phyloP scores from a whole-genome alignment of 2,797 vertebrate species.

The Fringilla coelebs region DNA sequence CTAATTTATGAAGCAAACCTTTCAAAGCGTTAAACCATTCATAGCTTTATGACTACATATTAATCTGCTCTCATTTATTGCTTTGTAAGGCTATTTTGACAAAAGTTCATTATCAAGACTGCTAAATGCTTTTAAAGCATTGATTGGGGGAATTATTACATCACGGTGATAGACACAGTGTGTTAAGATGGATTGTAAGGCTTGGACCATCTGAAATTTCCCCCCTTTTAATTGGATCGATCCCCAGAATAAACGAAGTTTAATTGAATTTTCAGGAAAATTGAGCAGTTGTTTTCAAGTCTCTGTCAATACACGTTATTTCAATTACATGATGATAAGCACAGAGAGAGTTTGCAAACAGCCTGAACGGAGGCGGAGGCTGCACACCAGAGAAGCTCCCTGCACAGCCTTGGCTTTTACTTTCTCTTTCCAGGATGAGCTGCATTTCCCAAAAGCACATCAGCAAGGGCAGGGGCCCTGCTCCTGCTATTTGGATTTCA shows the following conservation, averaged over 20 bases:
- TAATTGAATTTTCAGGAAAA: slow-evolving; percentile 97
- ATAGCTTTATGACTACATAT: slow-evolving; percentile 85
- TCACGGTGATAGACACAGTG: slow-evolving; percentile 78
- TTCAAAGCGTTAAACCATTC: slow-evolving; percentile 71
- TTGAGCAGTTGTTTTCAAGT: slow-evolving; percentile 95
- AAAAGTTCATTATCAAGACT: slow-evolving; percentile 91
- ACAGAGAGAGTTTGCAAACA: slow-evolving; percentile 71
- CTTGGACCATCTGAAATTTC: slow-evolving; percentile 78
- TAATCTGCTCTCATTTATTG: slow-evolving; percentile 89
- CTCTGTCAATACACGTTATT: slow-evolving; percentile 93
- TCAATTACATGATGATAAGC: slow-evolving; percentile 90
- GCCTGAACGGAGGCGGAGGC: neutral
- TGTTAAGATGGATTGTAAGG: slow-evolving; percentile 87
- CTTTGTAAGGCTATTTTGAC: slow-evolving; percentile 89
- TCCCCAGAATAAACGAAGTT: slow-evolving; percentile 95
- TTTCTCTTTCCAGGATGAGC: slow-evolving; percentile 40
- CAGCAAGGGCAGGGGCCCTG: neutral
- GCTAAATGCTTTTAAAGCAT: slow-evolving; percentile 98
- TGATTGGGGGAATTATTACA: slow-evolving; percentile 95
- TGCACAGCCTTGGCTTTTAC: neutral
- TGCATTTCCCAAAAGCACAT: slow-evolving; percentile 55
- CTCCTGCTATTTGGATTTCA: neutral
- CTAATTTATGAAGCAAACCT: slow-evolving; percentile 56
- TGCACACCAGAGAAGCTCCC: slow-evolving; percentile 9
- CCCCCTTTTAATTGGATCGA: slow-evolving; percentile 88